Conservation (phyloP, 1,140 invertebrate species). For the Eumeta japonica region DNA sequence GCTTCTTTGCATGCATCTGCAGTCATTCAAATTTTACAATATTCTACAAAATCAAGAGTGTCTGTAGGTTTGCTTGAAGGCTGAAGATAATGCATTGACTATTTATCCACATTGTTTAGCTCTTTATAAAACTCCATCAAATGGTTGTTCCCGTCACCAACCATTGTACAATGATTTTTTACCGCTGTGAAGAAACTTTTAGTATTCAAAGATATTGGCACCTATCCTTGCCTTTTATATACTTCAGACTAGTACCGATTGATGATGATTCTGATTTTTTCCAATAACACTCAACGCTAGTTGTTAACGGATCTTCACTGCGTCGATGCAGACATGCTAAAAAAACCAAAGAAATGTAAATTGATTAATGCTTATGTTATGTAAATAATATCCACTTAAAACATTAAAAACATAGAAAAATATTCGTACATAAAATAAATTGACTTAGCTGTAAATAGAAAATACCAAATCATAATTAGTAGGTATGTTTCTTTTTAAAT, state of each 20-base stretch:
- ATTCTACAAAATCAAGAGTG: neutral
- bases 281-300: constrained; percentile 2
- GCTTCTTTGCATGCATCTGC: neutral
- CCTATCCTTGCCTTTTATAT: constrained; percentile 8
- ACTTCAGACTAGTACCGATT: constrained; percentile 3
- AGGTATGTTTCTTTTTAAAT: too few species aligned
- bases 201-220: neutral
- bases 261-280: constrained; percentile 8
- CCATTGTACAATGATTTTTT: neutral
- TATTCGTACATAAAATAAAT: neutral
- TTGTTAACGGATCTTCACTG: constrained; percentile 6
- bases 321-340: constrained; percentile 4
- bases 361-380: constrained; percentile 13
- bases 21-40: neutral
- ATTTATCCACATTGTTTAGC: neutral
- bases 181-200: neutral
- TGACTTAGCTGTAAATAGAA: neutral
- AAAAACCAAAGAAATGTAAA: neutral
- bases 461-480: neutral
- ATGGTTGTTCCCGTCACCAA: neutral
- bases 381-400: constrained; percentile 5
- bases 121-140: neutral
- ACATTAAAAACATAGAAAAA: constrained; percentile 1
- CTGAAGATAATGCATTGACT: neutral
- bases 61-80: neutral